Evolutionary conservation across 2,113 vertebrate species (phyloP).

Genomic region (Petroica traversi): DNA sequence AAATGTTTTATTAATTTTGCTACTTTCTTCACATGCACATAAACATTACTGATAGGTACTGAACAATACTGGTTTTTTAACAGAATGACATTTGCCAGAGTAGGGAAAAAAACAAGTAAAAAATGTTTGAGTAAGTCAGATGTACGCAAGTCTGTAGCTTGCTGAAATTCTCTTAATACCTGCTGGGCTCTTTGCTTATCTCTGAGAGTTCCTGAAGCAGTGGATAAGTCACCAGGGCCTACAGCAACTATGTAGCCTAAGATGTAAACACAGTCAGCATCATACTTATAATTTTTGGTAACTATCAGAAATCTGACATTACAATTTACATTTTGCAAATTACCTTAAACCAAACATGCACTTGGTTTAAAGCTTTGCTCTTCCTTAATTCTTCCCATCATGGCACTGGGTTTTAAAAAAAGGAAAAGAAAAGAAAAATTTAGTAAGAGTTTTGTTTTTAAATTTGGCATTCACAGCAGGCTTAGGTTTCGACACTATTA

Average conservation of each 20-base stretch:
- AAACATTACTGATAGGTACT: not conserved
- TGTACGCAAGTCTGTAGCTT: rapidly evolving
- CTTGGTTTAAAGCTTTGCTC: rapidly evolving
- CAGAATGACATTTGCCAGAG: not conserved
- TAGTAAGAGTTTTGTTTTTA: not conserved
- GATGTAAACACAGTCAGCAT: not conserved
- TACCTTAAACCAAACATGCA: not conserved
- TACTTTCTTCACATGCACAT: not conserved
- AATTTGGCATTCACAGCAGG: not conserved
- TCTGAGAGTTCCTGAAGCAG: not conserved
- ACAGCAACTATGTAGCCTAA: not conserved
- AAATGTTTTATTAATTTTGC: not conserved
- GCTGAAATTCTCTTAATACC: not conserved
- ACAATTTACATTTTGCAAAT: not conserved
- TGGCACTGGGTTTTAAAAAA: not conserved
- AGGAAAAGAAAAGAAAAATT: not conserved
- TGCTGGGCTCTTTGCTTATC: not conserved
- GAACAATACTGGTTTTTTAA: not conserved
- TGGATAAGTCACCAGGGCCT: not conserved
- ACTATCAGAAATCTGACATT: not conserved
- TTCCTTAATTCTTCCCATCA: not conserved
- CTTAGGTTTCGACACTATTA: not conserved
- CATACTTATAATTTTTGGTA: not conserved
- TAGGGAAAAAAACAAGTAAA: not conserved
- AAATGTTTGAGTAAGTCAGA: not conserved